Evolutionary conservation across 2,113 vertebrate species (phyloP).

Genomic region (Meles meles): DNA sequence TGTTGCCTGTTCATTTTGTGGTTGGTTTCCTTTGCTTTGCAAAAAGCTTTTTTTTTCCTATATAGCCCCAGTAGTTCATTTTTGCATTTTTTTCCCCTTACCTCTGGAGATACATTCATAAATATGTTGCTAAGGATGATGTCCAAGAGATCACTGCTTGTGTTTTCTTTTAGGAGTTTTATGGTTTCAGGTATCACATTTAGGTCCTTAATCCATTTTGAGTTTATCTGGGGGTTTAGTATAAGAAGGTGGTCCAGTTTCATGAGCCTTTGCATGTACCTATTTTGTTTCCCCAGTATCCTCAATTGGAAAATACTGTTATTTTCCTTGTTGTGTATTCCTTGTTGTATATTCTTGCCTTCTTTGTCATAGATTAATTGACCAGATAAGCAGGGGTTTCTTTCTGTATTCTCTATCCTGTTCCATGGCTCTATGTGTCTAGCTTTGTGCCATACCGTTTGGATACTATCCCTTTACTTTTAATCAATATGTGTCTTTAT

Average conservation of each 20-base stretch:
- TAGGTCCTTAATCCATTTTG: not conserved
- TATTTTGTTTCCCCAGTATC: not conserved
- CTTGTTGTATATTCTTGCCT: not conserved
- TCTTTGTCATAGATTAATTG: not conserved
- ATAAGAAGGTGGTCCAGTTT: not conserved
- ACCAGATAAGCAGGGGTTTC: not conserved
- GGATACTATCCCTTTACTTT: not conserved
- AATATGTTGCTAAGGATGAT: not conserved
- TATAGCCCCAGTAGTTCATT: not conserved
- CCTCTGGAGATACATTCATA: not conserved
- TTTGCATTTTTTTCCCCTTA: not conserved
- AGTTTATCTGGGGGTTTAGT: not conserved
- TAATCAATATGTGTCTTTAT: not conserved
- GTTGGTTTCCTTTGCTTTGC: not conserved
- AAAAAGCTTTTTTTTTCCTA: not conserved
- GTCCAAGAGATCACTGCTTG: not conserved
- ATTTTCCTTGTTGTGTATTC: not conserved
- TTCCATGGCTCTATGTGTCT: not conserved
- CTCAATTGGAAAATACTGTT: not conserved
- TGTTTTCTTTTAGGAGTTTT: not conserved
- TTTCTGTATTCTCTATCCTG: not conserved
- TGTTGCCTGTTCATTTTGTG: not conserved
- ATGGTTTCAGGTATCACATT: not conserved
- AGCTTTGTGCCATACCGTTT: not conserved
- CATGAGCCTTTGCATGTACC: not conserved